Conservation (phyloP, 2,113 vertebrate species). For the Paraplagusia blochii region DNA sequence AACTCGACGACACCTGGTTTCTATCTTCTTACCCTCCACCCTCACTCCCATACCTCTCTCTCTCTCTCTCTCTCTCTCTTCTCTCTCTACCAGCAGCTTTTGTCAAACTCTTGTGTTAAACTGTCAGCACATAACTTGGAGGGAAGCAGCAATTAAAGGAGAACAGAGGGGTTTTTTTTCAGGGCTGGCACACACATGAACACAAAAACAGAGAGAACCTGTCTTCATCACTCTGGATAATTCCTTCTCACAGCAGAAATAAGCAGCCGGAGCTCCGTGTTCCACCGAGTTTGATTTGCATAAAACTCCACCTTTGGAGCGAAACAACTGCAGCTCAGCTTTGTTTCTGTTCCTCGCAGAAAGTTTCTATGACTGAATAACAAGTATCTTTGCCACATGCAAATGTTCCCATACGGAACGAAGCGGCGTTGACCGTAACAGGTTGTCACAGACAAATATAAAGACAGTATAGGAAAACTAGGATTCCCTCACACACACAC, state of each 20-base stretch:
- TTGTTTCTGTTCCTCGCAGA: slow-evolving; percentile 9
- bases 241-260: slow-evolving; percentile 38
- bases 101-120: slow-evolving; percentile 42
- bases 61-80: slow-evolving; percentile 31
- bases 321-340: background rate
- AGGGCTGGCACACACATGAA: background rate
- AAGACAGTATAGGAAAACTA: background rate
- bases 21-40: slow-evolving; percentile 3
- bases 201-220: slow-evolving; percentile 11
- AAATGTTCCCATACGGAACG: background rate
- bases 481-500: too few species aligned
- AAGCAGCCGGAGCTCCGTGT: slow-evolving; percentile 30
- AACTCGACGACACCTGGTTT: background rate
- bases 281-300: slow-evolving; percentile 35
- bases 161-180: slow-evolving; percentile 32
- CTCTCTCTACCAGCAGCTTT: slow-evolving; percentile 24
- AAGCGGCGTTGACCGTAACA: background rate
- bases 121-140: slow-evolving; percentile 34
- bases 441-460: background rate
- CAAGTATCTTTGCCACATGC: background rate
- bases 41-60: slow-evolving; percentile 19
- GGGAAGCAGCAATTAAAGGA: slow-evolving; percentile 50
- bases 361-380: slow-evolving; percentile 3
- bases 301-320: slow-evolving; percentile 12
- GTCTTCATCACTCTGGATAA: slow-evolving; percentile 44